Evolutionary conservation across 2,113 vertebrate genomes (phyloP), one percentile per base, ranked within the genome.

Genomic region (Vulpes ferrilata): DNA sequence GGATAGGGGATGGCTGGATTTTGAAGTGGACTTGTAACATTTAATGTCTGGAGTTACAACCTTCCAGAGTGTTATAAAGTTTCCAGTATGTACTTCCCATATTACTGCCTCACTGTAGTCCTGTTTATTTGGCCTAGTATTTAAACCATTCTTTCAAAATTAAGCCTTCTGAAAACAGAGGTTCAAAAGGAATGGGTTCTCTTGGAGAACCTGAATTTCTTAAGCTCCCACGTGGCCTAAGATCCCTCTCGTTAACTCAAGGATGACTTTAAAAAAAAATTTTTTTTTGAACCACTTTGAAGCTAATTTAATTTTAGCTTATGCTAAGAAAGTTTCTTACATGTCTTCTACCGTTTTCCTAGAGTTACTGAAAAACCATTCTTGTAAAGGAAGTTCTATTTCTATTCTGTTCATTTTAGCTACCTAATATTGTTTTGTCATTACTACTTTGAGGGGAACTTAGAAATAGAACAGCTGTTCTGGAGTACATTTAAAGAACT

Each of bases 391-490:
- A 92, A 82, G 32, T 32, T 30, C 5, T 16, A 11, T 92, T 97
- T 87, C 79, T 92, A 9, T 93, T 43, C 76, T 64, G 20, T 81
- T 69, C 62, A n/a, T 76, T 87, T 92, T 69, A 79, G 38, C 13
- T 11, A 57, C 43, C 81, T 94, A 73, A 53, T 91, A 85, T 8
- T 93, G 62, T 90, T 96, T 88, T 88, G 88, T 64, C 82, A 6
- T 80, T 80, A 32, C 38, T 88, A 60, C 85, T 97, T 67, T 67
- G 71, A 93, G 84, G 67, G 69, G 55, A 67, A 62, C 67, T 96
- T 82, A 84, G 94, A 97, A 79, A 73, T 35, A 6, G 12, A 71
- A 73, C 95, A 94, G 95, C 94, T 96, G 55, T 67, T 89, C n/a
- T n/a, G 64, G 82, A 79, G 60, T 48, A 32, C 90, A 48, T 94